These are phyloP conservation scores for Tylochromis polylepis DNA, from an alignment of 2,113 vertebrate species.

Conservation along the genomic window DNA sequence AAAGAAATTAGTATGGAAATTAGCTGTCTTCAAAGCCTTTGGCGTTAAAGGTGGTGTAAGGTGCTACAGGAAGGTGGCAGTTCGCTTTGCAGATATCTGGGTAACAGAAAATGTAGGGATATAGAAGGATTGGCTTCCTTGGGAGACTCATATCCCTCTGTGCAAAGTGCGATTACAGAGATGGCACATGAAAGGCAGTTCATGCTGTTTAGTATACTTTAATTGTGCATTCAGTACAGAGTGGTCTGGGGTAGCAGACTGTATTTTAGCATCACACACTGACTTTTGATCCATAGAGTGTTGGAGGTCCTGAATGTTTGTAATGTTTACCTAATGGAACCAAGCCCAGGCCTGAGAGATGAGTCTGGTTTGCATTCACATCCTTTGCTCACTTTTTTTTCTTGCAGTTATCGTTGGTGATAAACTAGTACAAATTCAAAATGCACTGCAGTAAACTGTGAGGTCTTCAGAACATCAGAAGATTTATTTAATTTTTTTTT, in stretches of 20 bases:
- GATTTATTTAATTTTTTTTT: background rate
- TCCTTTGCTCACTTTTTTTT: constrained; percentile 3
- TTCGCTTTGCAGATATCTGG: constrained; percentile 64
- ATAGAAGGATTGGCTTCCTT: constrained; percentile 65
- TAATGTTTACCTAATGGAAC: constrained; percentile 14
- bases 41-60: constrained; percentile 71
- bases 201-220: constrained; percentile 64
- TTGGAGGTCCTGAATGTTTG: constrained; percentile 22
- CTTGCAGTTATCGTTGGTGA: background rate
- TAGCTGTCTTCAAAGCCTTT: constrained; percentile 68
- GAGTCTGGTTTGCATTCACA: background rate
- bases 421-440: background rate
- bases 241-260: constrained; percentile 64
- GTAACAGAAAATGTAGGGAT: constrained; percentile 48
- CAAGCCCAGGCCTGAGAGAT: background rate
- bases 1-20: constrained; percentile 79
- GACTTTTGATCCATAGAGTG: constrained; percentile 17
- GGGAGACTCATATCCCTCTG: constrained; percentile 61
- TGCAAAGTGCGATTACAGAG: constrained; percentile 70
- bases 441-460: background rate
- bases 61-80: constrained; percentile 62
- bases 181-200: constrained; percentile 70
- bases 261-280: constrained; percentile 45
- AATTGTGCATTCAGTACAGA: constrained; percentile 64
- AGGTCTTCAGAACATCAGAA: background rate